Conservation (phyloP, 2,113 vertebrate species). For the Dasyurus viverrinus region DNA sequence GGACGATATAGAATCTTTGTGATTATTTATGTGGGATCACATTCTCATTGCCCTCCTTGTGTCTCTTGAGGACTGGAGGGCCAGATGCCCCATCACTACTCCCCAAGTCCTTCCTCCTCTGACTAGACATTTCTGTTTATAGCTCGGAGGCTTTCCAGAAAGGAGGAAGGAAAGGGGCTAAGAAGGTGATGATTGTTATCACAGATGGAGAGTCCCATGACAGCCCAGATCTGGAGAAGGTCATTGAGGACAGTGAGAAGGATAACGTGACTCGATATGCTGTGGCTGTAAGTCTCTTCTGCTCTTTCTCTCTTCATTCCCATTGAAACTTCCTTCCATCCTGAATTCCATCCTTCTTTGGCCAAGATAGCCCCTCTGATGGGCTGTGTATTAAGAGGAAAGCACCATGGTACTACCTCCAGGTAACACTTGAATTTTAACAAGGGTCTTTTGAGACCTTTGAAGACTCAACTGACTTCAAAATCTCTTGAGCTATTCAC, state of each 20-base stretch:
- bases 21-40: not conserved
- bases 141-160: constrained; percentile 92
- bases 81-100: not conserved
- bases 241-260: constrained; percentile 90
- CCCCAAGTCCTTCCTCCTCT: not conserved
- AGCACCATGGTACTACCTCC: not conserved
- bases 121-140: constrained; percentile 66
- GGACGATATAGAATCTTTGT: not conserved
- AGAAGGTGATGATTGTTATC: constrained; percentile 98
- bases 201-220: constrained; percentile 98
- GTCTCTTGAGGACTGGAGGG: not conserved
- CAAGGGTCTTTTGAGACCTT: not conserved
- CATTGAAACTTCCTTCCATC: not conserved
- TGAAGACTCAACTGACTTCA: not conserved
- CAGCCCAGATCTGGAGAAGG: constrained; percentile 91
- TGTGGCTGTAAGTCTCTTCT: constrained; percentile 90
- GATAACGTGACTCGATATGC: constrained; percentile 97
- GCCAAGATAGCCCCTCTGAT: not conserved
- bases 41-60: not conserved
- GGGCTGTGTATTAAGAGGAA: not conserved
- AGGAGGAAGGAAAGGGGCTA: constrained; percentile 93
- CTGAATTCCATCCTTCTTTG: not conserved
- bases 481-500: not conserved
- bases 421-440: not conserved
- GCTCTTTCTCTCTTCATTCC: not conserved